Evolutionary conservation across 2,797 vertebrate species (phyloP), one percentile per base, ranked within the genome.

Genomic region (Hypotaenidia okinawae): DNA sequence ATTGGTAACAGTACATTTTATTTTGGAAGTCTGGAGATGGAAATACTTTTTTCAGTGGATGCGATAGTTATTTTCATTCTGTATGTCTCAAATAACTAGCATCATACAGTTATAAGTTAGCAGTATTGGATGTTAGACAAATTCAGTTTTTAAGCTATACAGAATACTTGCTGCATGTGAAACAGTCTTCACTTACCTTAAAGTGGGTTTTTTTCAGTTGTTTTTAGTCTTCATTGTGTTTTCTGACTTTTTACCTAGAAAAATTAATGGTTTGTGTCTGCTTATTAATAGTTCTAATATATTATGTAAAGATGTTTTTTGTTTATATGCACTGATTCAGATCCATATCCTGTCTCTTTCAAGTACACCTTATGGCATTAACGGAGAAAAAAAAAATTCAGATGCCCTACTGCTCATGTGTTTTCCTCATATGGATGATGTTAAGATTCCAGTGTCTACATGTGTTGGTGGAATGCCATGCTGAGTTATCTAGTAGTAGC

Each of bases 1-100:
- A 33, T 86, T 73, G 58, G 4, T 41, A 92, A 72, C 61, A 93
- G 45, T 86, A 81, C 75, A 55, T 70, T 96, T 91, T 75, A 52
- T 72, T 59, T 66, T 27, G 37, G 22, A 89, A 93, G 9, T 52
- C n/a, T 57, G 43, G 35, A 82, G 25, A 37, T 25, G 16, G 32
- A 89, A 79, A 9, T 91, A 30, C 35, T 66, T 77, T 37, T 96
- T 77, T 67, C 41, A 66, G 13, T 76, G 73, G 39, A 28, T 76
- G 30, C 22, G 55, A 33, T 76, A 55, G 63, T 49, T 78, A 27
- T 57, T 89, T 91, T 87, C 87, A 67, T 82, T 96, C 39, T 55
- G 4, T 79, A 68, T 72, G 23, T 62, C 69, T 57, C 39, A 81
- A 80, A 24, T 32, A 61, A 80, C 57, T 64, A 73, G 59, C 21